Base-by-base conservation (phyloP, 2,888 invertebrate genomes). In the Callosobruchus maculatus region DNA sequence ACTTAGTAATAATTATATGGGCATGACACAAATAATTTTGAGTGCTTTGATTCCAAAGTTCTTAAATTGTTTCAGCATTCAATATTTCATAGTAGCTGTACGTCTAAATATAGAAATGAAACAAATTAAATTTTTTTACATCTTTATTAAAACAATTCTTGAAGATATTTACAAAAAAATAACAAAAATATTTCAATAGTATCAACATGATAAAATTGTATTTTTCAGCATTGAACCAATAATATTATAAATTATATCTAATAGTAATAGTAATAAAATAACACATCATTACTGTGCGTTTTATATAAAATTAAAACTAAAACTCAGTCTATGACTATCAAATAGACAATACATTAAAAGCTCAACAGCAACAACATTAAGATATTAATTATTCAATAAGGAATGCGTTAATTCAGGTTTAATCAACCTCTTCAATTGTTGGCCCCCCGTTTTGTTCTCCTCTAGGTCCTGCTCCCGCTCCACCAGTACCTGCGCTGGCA, bases 401-500 rank as follows among this genome's bases (percentile, higher is more conserved):
- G 49, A 49, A 49, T 30, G 30, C 30, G 30, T n/a, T n/a, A n/a
- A 26, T 26, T 2, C 18, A 22, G 71, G 75, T 70, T 74, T 76
- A 76, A 70, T 76, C 76, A 26, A 76, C 76, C 71, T 76, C 76
- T 67, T 76, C 76, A 21, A 76, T 74, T 22, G 74, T 74, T 70
- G 76, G 76, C 20, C 76, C 76, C 18, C 72, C 68, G 73, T 82
- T 81, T 5, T 78, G 74, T 30, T 75, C 74, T 71, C 83, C 82
- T 21, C 74, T 74, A 21, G 75, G 76, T 22, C 78, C 76, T 0
- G 74, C 68, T 73, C 73, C 74, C 66, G 20, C 22, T n/a, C 73
- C 72, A 21, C 69, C 71, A 21, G 74, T 67, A 68, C 75, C 72
- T 7, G 75, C 74, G 22, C 75, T 70, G 22, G 49, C 74, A 7